Conservation (phyloP, 2,113 vertebrate genomes). For the Oreochromis spilurus region DNA sequence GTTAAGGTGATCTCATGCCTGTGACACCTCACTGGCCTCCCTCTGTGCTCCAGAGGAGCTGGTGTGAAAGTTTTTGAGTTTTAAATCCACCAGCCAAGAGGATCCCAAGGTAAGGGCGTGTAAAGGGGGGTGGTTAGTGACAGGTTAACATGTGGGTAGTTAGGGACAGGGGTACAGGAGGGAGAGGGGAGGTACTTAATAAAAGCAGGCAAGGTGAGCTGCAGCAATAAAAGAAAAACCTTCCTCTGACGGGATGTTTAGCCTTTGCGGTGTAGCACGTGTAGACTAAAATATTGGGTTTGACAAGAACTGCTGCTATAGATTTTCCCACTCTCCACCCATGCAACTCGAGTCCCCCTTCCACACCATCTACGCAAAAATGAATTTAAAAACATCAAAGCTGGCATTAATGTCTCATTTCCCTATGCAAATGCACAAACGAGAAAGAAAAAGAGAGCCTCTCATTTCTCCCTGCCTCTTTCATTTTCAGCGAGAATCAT, state of each 20-base stretch:
- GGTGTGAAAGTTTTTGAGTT: not conserved
- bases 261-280: not conserved
- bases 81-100: not conserved
- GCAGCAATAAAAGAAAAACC: conserved; percentile 5
- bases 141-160: conserved; percentile 34
- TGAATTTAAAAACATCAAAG: conserved; percentile 61
- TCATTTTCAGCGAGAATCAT: conserved; percentile 54
- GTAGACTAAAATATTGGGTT: not conserved
- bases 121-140: conserved; percentile 34
- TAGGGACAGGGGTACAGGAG: conserved; percentile 5
- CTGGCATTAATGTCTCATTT: conserved; percentile 58
- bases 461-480: conserved; percentile 41
- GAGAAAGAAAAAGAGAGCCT: conserved; percentile 16
- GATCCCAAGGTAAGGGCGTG: not conserved
- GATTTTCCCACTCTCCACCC: conserved; percentile 4
- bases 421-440: conserved; percentile 55
- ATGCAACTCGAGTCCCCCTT: conserved; percentile 14
- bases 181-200: conserved; percentile 14
- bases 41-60: not conserved
- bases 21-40: not conserved
- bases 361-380: conserved; percentile 32
- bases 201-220: conserved; percentile 48
- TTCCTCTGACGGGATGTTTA: not conserved
- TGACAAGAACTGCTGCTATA: conserved; percentile 17
- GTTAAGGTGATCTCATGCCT: not conserved